Conservation (phyloP, 1,140 invertebrate species). For the Atta cephalotes region DNA sequence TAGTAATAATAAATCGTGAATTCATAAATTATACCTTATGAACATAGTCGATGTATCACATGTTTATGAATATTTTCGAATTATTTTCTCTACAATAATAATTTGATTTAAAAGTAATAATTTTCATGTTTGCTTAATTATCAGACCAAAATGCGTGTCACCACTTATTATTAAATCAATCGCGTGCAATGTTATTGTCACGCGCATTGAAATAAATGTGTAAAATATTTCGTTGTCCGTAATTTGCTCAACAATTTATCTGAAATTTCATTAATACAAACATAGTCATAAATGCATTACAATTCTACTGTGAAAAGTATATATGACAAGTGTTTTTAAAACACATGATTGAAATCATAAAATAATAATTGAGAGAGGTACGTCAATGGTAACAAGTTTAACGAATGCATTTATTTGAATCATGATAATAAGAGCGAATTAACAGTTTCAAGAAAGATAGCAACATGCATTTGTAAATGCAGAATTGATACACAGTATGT, state of each 20-base stretch:
- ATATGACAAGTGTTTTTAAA: slow-evolving; percentile 39
- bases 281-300: neutral
- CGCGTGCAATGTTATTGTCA: neutral
- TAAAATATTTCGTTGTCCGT: slow-evolving; percentile 14
- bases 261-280: slow-evolving; percentile 45
- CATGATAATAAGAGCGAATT: slow-evolving; percentile 26
- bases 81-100: neutral
- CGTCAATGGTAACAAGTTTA: slow-evolving; percentile 3
- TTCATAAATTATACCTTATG: neutral
- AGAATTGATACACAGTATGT: slow-evolving; percentile 26
- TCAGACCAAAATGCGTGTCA: slow-evolving; percentile 1
- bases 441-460: slow-evolving; percentile 8
- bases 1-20: neutral
- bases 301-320: neutral
- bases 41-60: neutral
- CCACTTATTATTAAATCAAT: slow-evolving; percentile 55
- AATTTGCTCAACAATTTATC: slow-evolving; percentile 34
- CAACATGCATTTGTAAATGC: slow-evolving; percentile 36
- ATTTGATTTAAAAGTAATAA: slow-evolving; percentile 40
- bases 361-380: slow-evolving; percentile 2
- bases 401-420: slow-evolving; percentile 3
- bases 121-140: slow-evolving; percentile 30
- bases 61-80: neutral
- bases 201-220: slow-evolving; percentile 45
- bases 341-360: slow-evolving; percentile 3